These are phyloP conservation scores for Eristalinus aeneus DNA, from an alignment of 2,888 invertebrate species.

Conservation along the genomic window DNA sequence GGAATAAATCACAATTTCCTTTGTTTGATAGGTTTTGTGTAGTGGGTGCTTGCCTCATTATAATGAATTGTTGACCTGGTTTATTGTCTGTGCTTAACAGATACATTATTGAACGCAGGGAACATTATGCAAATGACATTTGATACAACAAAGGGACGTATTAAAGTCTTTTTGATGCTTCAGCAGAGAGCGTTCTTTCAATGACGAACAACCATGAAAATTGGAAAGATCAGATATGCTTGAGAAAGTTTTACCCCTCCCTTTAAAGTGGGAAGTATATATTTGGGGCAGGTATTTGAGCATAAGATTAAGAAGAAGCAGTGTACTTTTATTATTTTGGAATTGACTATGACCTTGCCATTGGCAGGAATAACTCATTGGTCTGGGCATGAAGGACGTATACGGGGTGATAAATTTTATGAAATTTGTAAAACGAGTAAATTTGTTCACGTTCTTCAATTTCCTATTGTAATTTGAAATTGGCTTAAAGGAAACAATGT, in stretches of 20 bases:
- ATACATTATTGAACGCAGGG: slow-evolving; percentile 59
- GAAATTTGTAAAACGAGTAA: neutral
- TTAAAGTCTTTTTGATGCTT: slow-evolving; percentile 34
- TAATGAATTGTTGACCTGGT: slow-evolving; percentile 68
- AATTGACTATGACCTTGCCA: neutral
- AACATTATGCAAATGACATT: slow-evolving; percentile 64
- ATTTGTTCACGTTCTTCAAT: too few relatives aligned
- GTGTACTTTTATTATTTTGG: neutral
- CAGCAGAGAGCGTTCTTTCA: slow-evolving; percentile 33
- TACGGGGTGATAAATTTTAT: neutral
- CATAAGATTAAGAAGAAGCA: neutral
- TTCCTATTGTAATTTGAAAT: too few relatives aligned
- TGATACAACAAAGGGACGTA: slow-evolving; percentile 60
- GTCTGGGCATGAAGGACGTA: neutral
- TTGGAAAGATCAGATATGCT: neutral
- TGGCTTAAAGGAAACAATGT: too few relatives aligned
- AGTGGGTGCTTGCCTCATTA: slow-evolving; percentile 47
- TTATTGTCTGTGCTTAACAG: slow-evolving; percentile 63
- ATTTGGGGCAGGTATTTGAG: neutral
- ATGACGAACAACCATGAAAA: slow-evolving; percentile 8
- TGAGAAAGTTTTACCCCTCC: neutral
- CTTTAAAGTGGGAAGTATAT: neutral
- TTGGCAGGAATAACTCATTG: neutral
- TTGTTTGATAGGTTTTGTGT: slow-evolving; percentile 55
- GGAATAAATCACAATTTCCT: slow-evolving; percentile 70